Evolutionary conservation across 2,797 vertebrate species (phyloP).

Genomic region (Hypotaenidia okinawae): DNA sequence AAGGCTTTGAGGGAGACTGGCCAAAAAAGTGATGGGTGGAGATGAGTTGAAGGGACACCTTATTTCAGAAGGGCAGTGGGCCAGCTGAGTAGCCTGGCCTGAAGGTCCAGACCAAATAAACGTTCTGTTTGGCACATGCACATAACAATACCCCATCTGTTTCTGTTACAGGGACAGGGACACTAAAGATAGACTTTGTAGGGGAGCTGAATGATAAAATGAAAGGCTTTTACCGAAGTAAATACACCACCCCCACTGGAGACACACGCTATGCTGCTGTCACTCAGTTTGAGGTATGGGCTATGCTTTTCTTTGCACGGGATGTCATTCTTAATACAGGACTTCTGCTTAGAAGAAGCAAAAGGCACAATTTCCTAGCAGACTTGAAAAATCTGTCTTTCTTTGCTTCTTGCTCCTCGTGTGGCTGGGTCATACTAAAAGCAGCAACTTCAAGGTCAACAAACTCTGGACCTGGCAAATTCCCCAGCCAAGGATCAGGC

Average conservation of each 20-base stretch:
- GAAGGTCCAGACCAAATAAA: not conserved
- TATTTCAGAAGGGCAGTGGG: not conserved
- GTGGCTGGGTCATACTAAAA: not conserved
- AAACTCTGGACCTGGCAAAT: not conserved
- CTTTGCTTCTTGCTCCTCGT: not conserved
- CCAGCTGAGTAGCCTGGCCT: not conserved
- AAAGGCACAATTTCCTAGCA: not conserved
- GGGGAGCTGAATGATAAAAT: constrained; percentile 99
- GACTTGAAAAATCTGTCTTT: accelerated
- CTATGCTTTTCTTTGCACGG: not conserved
- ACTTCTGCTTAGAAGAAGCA: not conserved
- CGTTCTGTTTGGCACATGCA: not conserved
- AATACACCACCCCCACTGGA: constrained; percentile 89
- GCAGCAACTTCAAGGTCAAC: not conserved
- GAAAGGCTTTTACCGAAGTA: constrained; percentile 99
- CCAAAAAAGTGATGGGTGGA: not conserved
- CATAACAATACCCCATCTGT: constrained; percentile 27
- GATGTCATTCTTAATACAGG: not conserved
- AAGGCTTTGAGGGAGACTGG: not conserved
- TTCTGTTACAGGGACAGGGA: constrained; percentile 86
- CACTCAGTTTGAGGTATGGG: constrained; percentile 95
- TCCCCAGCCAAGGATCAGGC: not conserved
- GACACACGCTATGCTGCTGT: constrained; percentile 94
- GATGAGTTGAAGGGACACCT: not conserved
- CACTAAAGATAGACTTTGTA: constrained; percentile 96